Percentiles rank a stretch among this genome's conserved stretches.
Conservation (phyloP, 30 jellyfish, hydroid and myxozoan species). For the Hydra vulgaris region DNA sequence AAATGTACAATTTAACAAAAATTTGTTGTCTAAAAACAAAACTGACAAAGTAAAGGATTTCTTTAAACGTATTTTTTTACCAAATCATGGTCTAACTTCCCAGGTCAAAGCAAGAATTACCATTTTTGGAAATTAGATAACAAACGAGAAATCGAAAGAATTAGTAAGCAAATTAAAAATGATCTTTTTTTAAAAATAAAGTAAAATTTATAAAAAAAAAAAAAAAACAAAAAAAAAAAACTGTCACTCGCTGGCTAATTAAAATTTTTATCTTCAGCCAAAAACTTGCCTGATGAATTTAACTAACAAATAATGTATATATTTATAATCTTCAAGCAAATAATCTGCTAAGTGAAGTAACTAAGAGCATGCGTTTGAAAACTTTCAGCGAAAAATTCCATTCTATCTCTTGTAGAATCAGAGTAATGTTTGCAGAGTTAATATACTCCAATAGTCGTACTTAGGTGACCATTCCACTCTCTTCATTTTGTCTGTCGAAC, state of each 20-base stretch:
- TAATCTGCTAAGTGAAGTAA: not conserved
- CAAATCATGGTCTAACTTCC: not conserved
- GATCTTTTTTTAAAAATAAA: not conserved
- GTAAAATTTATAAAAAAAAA: not conserved
- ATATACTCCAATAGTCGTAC: not conserved
- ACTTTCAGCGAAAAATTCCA: not conserved
- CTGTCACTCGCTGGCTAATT: too few relatives aligned
- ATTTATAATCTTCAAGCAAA: not conserved
- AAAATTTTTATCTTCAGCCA: too few relatives aligned
- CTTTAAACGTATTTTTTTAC: not conserved
- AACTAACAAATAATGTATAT: not conserved
- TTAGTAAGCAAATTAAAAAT: not conserved
- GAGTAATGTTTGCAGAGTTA: not conserved
- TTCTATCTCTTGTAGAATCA: not conserved
- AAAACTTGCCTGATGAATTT: not conserved
- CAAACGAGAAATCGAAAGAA: not conserved
- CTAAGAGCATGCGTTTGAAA: not conserved
- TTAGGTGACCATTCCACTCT: not conserved
- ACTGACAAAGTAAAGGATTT: not conserved
- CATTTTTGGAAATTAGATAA: not conserved
- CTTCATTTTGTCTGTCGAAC: constrained; percentile 43
- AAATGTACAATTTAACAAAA: not conserved
- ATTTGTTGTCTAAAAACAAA: not conserved
- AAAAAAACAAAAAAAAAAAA: not conserved
- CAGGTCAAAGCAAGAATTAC: not conserved